Conservation (phyloP, 2,113 vertebrate genomes). For the Mirounga angustirostris region DNA sequence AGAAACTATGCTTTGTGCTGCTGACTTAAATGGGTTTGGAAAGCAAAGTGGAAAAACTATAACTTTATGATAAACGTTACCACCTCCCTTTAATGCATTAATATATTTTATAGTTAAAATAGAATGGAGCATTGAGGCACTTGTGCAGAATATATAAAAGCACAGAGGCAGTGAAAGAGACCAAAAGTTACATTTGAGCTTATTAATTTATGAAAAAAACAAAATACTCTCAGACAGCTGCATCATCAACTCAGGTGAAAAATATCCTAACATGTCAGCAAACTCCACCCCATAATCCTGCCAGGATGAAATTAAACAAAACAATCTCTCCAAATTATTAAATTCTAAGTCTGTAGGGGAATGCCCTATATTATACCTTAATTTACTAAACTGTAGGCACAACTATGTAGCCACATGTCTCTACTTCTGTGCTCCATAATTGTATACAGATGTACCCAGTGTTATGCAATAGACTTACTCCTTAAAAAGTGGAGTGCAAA, state of each 20-base stretch:
- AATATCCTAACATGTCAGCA: conserved; percentile 57
- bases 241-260: conserved; percentile 64
- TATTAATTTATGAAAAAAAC: conserved; percentile 71
- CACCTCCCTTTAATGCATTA: conserved; percentile 81
- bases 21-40: conserved; percentile 81
- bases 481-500: conserved; percentile 61
- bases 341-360: conserved; percentile 57
- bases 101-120: conserved; percentile 84
- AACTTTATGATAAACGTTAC: conserved; percentile 83
- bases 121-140: conserved; percentile 80
- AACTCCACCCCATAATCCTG: conserved; percentile 41
- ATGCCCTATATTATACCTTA: conserved; percentile 58
- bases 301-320: conserved; percentile 77
- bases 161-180: conserved; percentile 68
- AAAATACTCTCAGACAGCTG: conserved; percentile 71
- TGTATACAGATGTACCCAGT: conserved; percentile 70
- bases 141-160: conserved; percentile 76
- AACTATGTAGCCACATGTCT: conserved; percentile 64
- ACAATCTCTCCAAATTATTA: conserved; percentile 69
- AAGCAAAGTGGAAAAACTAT: conserved; percentile 84
- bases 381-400: conserved; percentile 65
- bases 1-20: conserved; percentile 81
- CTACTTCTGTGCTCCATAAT: conserved; percentile 64
- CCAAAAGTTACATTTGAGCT: conserved; percentile 72
- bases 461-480: conserved; percentile 37